These are phyloP conservation scores for Druceiella hillmani DNA, from an alignment of 2,888 invertebrate genomes.

Conservation along the genomic window DNA sequence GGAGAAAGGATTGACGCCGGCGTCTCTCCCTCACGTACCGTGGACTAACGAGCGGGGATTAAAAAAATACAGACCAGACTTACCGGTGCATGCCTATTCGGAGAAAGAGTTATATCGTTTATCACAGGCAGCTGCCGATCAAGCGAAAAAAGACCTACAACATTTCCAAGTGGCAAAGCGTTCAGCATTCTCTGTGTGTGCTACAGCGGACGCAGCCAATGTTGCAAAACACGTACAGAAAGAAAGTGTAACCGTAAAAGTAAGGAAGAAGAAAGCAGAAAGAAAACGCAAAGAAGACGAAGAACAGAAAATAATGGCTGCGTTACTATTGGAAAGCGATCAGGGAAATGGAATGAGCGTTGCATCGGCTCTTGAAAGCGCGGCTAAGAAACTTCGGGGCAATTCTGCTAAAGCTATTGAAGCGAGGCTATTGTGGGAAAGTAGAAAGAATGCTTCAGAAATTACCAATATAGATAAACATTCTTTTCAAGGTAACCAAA, in stretches of 20 bases:
- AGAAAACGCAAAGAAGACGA: constrained; percentile 37
- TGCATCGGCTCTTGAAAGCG: constrained; percentile 47
- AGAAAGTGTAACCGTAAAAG: constrained; percentile 45
- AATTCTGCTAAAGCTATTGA: constrained; percentile 74
- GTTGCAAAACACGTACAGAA: constrained; percentile 58
- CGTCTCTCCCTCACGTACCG: constrained; percentile 62
- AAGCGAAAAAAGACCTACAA: constrained; percentile 62
- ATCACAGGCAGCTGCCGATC: constrained; percentile 61
- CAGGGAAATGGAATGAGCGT: constrained; percentile 41
- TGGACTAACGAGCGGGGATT: constrained; percentile 67
- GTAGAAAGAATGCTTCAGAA: constrained; percentile 49
- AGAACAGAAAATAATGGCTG: constrained; percentile 44
- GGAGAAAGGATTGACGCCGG: constrained; percentile 39
- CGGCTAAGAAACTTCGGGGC: constrained; percentile 58
- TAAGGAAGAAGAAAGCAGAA: constrained; percentile 44
- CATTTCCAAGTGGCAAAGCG: constrained; percentile 55
- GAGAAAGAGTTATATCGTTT: constrained; percentile 61
- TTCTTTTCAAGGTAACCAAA: constrained; percentile 31
- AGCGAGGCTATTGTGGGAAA: constrained; percentile 57
- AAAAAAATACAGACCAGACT: constrained; percentile 60
- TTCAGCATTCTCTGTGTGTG: constrained; percentile 56
- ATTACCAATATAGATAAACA: constrained; percentile 38
- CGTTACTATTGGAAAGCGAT: constrained; percentile 30
- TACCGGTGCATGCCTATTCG: constrained; percentile 59
- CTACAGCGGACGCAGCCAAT: constrained; percentile 57